These are phyloP conservation scores for Alentia gelatinosa DNA, from an alignment of 2,888 invertebrate genomes.

Conservation along the genomic window DNA sequence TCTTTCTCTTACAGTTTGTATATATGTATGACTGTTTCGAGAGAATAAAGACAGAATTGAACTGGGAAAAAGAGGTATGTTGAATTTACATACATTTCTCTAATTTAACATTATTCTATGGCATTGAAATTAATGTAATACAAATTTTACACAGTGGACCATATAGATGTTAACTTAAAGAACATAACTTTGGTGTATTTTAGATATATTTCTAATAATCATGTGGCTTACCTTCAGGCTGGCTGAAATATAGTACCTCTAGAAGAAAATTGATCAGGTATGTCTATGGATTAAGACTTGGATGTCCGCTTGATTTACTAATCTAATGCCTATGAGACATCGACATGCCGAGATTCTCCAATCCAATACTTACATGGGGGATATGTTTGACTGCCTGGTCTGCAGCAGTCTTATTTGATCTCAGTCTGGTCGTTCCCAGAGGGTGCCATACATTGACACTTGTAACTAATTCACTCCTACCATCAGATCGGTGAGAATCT, in stretches of 20 bases:
- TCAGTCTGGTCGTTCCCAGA: not conserved
- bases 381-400: not conserved
- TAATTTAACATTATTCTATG: not conserved
- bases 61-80: slow-evolving; percentile 66
- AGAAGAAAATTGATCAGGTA: slow-evolving; percentile 51
- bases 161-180: not conserved
- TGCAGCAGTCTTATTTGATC: not conserved
- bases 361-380: not conserved
- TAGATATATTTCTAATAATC: not conserved
- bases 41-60: slow-evolving; percentile 92
- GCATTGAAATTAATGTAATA: not conserved
- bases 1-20: slow-evolving; percentile 86
- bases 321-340: not conserved
- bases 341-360: not conserved
- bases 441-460: not conserved
- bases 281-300: not conserved
- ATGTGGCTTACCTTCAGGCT: slow-evolving; percentile 30
- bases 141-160: not conserved
- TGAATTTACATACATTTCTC: not conserved
- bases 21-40: slow-evolving; percentile 97
- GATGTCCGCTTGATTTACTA: not conserved
- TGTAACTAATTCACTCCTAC: too few species aligned
- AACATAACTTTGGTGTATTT: not conserved
- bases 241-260: slow-evolving; percentile 25
- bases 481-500: too few species aligned